A percentile compares a stretch with the other conserved stretches of the same genome.
Conservation (phyloP, 2,888 invertebrate species). For the Biston betularia region DNA sequence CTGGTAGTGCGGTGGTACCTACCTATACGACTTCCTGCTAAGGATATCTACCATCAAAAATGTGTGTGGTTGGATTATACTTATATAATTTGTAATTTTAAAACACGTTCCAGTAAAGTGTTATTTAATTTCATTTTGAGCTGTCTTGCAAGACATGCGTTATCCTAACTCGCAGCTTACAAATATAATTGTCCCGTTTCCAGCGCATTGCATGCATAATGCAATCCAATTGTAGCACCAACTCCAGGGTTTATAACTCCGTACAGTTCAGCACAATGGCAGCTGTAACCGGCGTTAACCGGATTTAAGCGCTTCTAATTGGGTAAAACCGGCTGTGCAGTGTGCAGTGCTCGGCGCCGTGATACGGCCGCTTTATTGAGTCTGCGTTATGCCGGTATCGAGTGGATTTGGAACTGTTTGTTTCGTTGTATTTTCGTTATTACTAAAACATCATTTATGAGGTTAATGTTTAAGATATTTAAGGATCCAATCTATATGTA, state of each 20-base stretch:
- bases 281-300: slow-evolving; percentile 32
- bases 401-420: too few species aligned
- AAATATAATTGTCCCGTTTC: background rate
- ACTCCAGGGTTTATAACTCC: slow-evolving; percentile 8
- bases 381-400: background rate
- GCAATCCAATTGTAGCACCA: slow-evolving; percentile 4
- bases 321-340: slow-evolving; percentile 36
- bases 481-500: too few species aligned
- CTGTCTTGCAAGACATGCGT: background rate
- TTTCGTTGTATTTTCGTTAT: too few species aligned
- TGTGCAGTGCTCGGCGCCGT: slow-evolving; percentile 29
- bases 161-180: background rate
- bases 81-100: too few species aligned
- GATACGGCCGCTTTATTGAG: slow-evolving; percentile 24
- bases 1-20: too few species aligned
- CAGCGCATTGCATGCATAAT: slow-evolving; percentile 4
- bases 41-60: too few species aligned
- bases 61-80: too few species aligned
- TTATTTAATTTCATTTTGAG: background rate
- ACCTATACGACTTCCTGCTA: too few species aligned
- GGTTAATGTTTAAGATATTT: too few species aligned
- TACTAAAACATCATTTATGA: too few species aligned
- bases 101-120: too few species aligned
- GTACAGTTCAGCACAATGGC: slow-evolving; percentile 28
- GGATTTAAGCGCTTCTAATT: slow-evolving; percentile 38